Evolutionary conservation across 2,113 vertebrate genomes (phyloP).

Genomic region (Pungitius pungitius): DNA sequence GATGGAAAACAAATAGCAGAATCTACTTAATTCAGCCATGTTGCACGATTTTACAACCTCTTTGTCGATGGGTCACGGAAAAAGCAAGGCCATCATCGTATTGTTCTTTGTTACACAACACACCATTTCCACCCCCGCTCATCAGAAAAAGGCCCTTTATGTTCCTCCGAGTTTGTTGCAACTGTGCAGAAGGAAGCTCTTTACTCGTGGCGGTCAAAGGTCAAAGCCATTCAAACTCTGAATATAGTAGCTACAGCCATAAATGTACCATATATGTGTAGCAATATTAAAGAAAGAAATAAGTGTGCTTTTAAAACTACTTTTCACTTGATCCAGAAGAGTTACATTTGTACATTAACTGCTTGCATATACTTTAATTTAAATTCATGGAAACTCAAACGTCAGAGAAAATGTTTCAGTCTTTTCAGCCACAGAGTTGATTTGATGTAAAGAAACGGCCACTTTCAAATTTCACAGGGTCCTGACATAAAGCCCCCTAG

Average conservation of each 20-base stretch:
- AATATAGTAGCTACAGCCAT: background rate
- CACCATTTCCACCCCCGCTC: conserved; percentile 10
- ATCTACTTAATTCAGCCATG: background rate
- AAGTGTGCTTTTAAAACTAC: background rate
- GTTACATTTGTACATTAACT: background rate
- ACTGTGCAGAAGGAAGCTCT: conserved; percentile 41
- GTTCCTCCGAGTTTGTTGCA: conserved; percentile 23
- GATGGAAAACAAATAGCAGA: background rate
- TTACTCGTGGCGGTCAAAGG: conserved; percentile 31
- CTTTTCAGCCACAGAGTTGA: background rate
- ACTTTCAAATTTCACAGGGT: background rate
- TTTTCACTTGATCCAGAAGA: background rate
- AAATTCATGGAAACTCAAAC: background rate
- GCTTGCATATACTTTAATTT: background rate
- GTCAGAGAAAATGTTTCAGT: background rate
- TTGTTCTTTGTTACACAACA: conserved; percentile 34
- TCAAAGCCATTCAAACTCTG: conserved; percentile 28
- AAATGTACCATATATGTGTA: background rate
- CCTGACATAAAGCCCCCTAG: background rate
- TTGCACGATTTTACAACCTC: background rate
- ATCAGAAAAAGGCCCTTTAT: conserved; percentile 28
- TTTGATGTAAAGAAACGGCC: background rate
- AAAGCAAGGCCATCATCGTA: background rate
- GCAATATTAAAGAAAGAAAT: background rate
- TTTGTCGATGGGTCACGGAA: background rate